Percentiles rank a stretch among this genome's conserved stretches.
Evolutionary conservation across 2,797 vertebrate genomes (phyloP).

Genomic region (Trichosurus vulpecula): DNA sequence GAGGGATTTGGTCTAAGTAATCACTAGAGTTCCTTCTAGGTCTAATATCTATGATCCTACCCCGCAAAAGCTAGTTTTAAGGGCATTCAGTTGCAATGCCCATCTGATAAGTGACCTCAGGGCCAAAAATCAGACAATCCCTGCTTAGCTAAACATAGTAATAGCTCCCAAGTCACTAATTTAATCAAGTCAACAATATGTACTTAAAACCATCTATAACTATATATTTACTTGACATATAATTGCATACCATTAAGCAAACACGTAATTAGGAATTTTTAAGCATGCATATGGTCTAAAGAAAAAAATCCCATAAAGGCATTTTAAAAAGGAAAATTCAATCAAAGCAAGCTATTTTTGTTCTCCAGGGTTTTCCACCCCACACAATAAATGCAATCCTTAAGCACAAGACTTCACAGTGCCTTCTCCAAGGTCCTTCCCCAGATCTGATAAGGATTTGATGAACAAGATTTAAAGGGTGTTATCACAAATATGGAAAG

Average conservation of each 20-base stretch:
- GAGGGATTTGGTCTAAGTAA: background rate
- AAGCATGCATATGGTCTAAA: slow-evolving; percentile 56
- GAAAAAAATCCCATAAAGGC: slow-evolving; percentile 35
- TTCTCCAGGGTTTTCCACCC: background rate
- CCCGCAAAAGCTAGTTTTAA: background rate
- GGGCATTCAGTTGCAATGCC: slow-evolving; percentile 29
- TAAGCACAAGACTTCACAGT: background rate
- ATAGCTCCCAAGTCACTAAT: slow-evolving; percentile 75
- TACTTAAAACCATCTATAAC: slow-evolving; percentile 78
- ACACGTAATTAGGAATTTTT: slow-evolving; percentile 77
- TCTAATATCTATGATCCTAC: slow-evolving; percentile 38
- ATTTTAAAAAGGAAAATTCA: slow-evolving; percentile 13
- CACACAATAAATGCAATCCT: background rate
- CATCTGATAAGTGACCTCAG: slow-evolving; percentile 55
- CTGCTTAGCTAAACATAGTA: slow-evolving; percentile 65
- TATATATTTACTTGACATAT: slow-evolving; percentile 78
- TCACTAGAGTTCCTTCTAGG: background rate
- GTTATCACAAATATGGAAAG: background rate
- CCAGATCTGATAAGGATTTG: background rate
- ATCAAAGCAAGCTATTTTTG: slow-evolving; percentile 8
- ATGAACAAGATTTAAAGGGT: background rate
- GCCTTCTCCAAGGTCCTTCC: background rate
- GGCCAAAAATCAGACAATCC: slow-evolving; percentile 57
- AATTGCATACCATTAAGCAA: slow-evolving; percentile 79
- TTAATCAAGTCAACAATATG: slow-evolving; percentile 76